Conservation (phyloP, 2,888 invertebrate species). For the Muschampia plurimacula region DNA sequence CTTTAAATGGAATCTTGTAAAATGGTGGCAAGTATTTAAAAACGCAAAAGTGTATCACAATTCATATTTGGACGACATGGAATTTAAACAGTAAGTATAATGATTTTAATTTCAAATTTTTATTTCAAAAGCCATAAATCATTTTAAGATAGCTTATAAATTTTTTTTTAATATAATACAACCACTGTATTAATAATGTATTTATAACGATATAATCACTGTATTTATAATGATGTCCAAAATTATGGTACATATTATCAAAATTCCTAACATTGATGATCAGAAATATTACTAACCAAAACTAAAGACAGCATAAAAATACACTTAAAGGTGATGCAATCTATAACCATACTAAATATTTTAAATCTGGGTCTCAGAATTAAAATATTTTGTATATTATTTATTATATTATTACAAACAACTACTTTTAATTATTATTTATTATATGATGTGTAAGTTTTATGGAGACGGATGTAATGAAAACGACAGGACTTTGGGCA, state of each 20-base stretch:
- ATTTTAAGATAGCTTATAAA: too few species aligned
- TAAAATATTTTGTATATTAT: too few species aligned
- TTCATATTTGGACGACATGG: neutral
- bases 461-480: too few species aligned
- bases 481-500: neutral
- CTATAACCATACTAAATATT: too few species aligned
- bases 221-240: slow-evolving; percentile 13
- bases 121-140: neutral
- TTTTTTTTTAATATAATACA: neutral
- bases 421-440: too few species aligned
- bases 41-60: neutral
- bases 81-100: neutral
- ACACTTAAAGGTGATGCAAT: neutral
- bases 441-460: neutral
- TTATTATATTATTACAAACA: too few species aligned
- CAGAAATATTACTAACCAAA: neutral
- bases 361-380: too few species aligned
- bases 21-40: neutral
- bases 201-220: too few species aligned
- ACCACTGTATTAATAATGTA: too few species aligned
- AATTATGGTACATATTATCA: neutral
- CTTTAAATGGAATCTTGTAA: neutral
- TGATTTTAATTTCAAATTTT: too few species aligned
- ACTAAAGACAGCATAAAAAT: neutral
- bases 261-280: neutral